phyloP scores from a whole-genome alignment of 2,113 vertebrate species.

The Ceuthmochares aereus region DNA sequence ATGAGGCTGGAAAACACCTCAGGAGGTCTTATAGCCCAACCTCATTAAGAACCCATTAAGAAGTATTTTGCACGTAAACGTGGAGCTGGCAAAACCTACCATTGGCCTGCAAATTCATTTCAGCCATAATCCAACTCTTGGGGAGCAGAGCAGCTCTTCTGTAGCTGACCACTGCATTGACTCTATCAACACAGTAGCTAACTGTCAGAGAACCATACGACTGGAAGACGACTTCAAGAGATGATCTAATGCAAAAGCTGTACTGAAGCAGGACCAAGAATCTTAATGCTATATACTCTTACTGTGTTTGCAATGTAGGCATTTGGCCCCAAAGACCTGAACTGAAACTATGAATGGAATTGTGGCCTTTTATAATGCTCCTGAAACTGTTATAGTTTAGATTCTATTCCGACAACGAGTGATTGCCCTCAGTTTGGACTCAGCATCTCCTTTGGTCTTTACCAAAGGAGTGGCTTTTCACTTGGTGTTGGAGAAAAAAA shows the following conservation, averaged over 20 bases:
- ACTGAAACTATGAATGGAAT: not conserved
- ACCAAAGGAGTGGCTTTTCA: not conserved
- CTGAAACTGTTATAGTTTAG: not conserved
- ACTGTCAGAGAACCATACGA: not conserved
- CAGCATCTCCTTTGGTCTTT: not conserved
- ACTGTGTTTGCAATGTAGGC: not conserved
- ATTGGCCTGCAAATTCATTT: not conserved
- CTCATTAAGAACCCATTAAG: not conserved
- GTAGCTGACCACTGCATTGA: not conserved
- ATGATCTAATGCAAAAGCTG: not conserved
- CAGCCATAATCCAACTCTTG: not conserved
- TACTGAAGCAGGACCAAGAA: not conserved
- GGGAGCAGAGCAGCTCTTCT: not conserved
- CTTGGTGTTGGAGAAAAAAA: not conserved
- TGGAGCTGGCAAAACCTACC: not conserved
- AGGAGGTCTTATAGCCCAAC: not conserved
- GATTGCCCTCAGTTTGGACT: not conserved
- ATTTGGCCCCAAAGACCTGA: not conserved
- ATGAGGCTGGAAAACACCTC: slow-evolving; percentile 12
- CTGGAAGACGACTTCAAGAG: not conserved
- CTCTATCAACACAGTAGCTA: not conserved
- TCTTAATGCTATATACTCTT: not conserved
- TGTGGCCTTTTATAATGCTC: not conserved
- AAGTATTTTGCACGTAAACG: not conserved
- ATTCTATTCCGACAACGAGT: not conserved